Base-by-base conservation (phyloP, 2,797 vertebrate genomes). In the Pelodytes ibericus region DNA sequence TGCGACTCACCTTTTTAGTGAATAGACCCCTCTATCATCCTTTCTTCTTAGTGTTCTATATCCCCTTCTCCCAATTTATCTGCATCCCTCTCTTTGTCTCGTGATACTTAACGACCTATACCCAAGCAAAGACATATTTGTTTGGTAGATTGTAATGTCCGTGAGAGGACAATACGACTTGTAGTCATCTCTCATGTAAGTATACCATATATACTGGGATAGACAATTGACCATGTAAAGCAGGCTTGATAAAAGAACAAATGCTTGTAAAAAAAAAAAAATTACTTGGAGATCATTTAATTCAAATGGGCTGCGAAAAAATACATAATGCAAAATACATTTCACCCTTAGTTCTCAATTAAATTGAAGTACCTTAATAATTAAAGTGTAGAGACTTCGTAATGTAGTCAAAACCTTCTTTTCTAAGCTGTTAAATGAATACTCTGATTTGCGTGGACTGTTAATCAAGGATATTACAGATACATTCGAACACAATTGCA, bases 401-500 rank as follows among this genome's bases (percentile, higher is more conserved):
- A 79, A 79, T 79, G 65, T 79, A 73, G 76, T 69, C 70, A 68
- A 41, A n/a, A 59, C 25, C 44, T 60, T 26, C 33, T 53, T 25
- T 56, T 24, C 47, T n/a, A 2, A 24, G 66, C 66, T 56, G 20
- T 69, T 69, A 56, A 20, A 3, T 9, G 58, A 9, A 41, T 33
- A 25, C 57, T 79, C 64, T 62, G 64, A 74, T 79, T 79, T 67
- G 30, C 63, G 58, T 30, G 58, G 63, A 87, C 82, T 84, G 90
- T 90, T 93, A 92, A 93, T 93, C 91, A 93, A 89, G 90, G 89
- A 90, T 88, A 89, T 86, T 77, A 86, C 82, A 75, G 87, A 88
- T 90, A 84, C 82, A 88, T 87, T 79, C 84, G 87, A 88, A 91
- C 88, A 85, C 27, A 72, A 75, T 29, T 26, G 22, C 71, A 63